Conservation (phyloP, 2,113 vertebrate species). For the Hippolais icterina region DNA sequence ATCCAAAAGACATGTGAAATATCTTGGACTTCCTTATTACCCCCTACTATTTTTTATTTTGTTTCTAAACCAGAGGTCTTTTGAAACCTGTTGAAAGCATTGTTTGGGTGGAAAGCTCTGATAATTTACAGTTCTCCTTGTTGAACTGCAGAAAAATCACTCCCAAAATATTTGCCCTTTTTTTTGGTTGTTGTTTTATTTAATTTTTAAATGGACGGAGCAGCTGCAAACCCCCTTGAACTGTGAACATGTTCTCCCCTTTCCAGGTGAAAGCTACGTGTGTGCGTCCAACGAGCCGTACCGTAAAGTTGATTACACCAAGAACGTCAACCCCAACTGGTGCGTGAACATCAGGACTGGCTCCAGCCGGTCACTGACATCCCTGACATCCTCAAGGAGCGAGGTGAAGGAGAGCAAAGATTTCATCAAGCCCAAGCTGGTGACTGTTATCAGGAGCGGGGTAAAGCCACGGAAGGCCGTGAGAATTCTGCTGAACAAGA, state of each 20-base stretch:
- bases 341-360: slow-evolving; percentile 87
- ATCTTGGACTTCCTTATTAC: background rate
- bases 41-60: background rate
- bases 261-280: slow-evolving; percentile 95
- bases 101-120: background rate
- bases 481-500: slow-evolving; percentile 95
- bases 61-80: background rate
- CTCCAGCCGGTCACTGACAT: slow-evolving; percentile 80
- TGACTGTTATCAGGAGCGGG: slow-evolving; percentile 96
- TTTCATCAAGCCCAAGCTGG: slow-evolving; percentile 95
- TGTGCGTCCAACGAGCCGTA: slow-evolving; percentile 94
- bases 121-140: background rate
- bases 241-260: background rate
- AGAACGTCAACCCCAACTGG: slow-evolving; percentile 97
- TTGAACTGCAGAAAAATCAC: background rate
- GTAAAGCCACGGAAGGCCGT: slow-evolving; percentile 97
- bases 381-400: slow-evolving; percentile 75
- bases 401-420: slow-evolving; percentile 89
- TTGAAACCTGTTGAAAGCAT: background rate
- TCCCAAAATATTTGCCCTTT: background rate
- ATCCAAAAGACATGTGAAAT: background rate
- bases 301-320: slow-evolving; percentile 93
- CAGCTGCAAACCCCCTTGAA: background rate
- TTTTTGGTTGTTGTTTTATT: no score
- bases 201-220: background rate